Conservation (phyloP, 2,888 invertebrate species). For the Drosophila bunnanda region DNA sequence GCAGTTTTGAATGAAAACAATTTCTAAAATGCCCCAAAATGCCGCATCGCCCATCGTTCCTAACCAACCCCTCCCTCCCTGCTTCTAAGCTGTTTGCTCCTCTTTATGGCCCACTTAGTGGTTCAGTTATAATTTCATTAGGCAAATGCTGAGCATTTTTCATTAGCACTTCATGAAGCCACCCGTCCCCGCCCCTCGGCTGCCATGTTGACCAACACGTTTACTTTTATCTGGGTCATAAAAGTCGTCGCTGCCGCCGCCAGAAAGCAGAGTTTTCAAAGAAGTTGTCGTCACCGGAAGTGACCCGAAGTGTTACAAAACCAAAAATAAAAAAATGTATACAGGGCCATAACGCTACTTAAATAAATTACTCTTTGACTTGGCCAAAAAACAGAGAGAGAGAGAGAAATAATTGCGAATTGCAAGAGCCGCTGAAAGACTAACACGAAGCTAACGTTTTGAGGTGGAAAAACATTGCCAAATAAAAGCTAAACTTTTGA, state of each 20-base stretch:
- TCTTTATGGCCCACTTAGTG: conserved; percentile 65
- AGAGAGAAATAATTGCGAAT: conserved; percentile 23
- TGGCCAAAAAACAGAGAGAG: conserved; percentile 24
- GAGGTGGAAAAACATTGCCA: background rate
- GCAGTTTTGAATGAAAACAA: conserved; percentile 24
- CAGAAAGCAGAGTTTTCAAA: conserved; percentile 45
- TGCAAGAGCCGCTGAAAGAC: conserved; percentile 13
- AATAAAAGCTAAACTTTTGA: background rate
- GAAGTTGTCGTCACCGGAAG: conserved; percentile 65
- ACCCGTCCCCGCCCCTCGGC: background rate
- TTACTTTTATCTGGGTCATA: conserved; percentile 78
- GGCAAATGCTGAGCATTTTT: conserved; percentile 77
- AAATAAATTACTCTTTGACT: conserved; percentile 60
- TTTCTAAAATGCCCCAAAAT: conserved; percentile 44
- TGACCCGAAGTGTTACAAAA: conserved; percentile 61
- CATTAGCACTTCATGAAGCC: conserved; percentile 72
- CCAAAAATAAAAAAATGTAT: conserved; percentile 11
- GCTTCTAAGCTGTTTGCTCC: background rate
- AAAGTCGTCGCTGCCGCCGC: conserved; percentile 41
- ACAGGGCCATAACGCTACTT: conserved; percentile 56
- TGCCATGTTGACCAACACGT: conserved; percentile 63
- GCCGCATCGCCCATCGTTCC: background rate
- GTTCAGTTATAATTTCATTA: conserved; percentile 77
- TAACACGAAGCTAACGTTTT: conserved; percentile 8
- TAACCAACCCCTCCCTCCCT: background rate